Evolutionary conservation across 1,140 invertebrate genomes (phyloP), one percentile per base, ranked within the genome.

Genomic region (Mycetomoellerius zeteki): DNA sequence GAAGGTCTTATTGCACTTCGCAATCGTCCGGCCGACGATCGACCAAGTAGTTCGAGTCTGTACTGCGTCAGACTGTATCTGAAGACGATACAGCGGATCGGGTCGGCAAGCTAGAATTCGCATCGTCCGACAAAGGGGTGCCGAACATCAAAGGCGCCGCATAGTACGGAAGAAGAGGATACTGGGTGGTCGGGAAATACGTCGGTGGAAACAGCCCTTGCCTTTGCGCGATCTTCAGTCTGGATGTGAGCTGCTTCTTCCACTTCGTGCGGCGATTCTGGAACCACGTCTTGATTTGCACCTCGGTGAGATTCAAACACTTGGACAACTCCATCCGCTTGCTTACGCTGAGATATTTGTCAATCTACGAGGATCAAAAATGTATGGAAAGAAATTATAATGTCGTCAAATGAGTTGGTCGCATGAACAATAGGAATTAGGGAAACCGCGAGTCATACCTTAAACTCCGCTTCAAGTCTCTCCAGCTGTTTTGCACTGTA

Each of bases 201-300:
- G 97, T 96, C 0, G 97, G 96, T 47, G 97, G 96, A 90, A 98
- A 97, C 7, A 98, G 90, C 0, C 97, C 97, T 92, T 98, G 98
- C n/a, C 98, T 94, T 88, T 98, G 98, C 0, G 98, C 98, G 91
- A 98, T 97, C 94, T 99, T 98, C 69, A 99, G 94, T 2, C 98
- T 95, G 0, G 98, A 98, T 1, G 98, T 98, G 88, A 99, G 94
- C 91, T 99, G 98, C 92, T 99, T 99, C 94, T 99, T 99, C 98
- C 98, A 99, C 93, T 99, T 99, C 0, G 98, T 99, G 85, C 98
- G 96, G 71, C 98, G 96, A 94, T 99, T 99, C 95, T 99, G 98
- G 93, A 99, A 99, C 99, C 99, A 99, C 0, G 99, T 99, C 94
- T 99, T 99, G 78, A 99, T 99, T 96, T 99, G 99, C 3, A 99